Evolutionary conservation across 1,140 invertebrate species (phyloP).

Genomic region (Mizuhopecten yessoensis): DNA sequence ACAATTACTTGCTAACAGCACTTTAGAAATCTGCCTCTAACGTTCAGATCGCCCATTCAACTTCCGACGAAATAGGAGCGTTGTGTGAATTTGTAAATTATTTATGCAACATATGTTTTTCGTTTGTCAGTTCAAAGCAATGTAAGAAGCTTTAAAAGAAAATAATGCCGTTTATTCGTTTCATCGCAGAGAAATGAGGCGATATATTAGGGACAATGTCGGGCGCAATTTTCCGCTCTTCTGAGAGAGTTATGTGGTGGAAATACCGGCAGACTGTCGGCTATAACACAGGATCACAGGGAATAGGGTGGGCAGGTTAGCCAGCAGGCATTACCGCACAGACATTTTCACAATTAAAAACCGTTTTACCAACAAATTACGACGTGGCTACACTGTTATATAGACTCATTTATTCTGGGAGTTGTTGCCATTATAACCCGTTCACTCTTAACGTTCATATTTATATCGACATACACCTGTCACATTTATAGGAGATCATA

Average conservation of each 20-base stretch:
- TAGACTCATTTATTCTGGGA: background rate
- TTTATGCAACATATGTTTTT: slow-evolving; percentile 40
- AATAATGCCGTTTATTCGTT: slow-evolving; percentile 28
- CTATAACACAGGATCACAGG: background rate
- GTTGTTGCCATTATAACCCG: background rate
- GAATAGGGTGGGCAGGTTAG: background rate
- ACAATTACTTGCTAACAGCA: slow-evolving; percentile 38
- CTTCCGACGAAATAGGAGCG: slow-evolving; percentile 24
- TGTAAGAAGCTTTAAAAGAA: slow-evolving; percentile 28
- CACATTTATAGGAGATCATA: background rate
- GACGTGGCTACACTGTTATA: background rate
- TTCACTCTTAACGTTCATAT: too few relatives aligned
- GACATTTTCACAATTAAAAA: slow-evolving; percentile 30
- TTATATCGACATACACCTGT: background rate
- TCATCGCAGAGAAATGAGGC: slow-evolving; percentile 31
- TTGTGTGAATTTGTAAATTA: slow-evolving; percentile 36
- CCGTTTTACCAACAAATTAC: slow-evolving; percentile 17
- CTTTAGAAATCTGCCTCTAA: slow-evolving; percentile 33
- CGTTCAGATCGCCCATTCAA: slow-evolving; percentile 8
- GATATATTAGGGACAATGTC: slow-evolving; percentile 38
- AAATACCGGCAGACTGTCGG: background rate
- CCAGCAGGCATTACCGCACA: background rate
- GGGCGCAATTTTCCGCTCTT: background rate
- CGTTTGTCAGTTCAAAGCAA: slow-evolving; percentile 38
- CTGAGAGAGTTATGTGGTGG: background rate